Evolutionary conservation across 2,888 invertebrate species (phyloP).

Genomic region (Spodoptera exigua): DNA sequence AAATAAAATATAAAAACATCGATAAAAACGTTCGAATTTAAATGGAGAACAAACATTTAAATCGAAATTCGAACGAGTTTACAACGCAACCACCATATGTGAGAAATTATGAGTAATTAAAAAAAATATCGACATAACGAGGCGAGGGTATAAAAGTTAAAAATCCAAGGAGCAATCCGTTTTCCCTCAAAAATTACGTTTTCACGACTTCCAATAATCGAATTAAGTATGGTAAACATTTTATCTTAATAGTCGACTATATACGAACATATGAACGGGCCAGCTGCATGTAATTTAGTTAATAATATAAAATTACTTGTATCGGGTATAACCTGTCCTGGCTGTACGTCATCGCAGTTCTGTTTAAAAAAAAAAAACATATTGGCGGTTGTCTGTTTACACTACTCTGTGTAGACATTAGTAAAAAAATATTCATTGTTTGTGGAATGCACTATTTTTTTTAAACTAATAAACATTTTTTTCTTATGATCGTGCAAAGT

Average conservation of each 20-base stretch:
- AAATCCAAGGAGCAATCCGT: constrained; percentile 32
- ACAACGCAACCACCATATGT: constrained; percentile 21
- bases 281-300: constrained; percentile 82
- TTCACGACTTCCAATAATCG: constrained; percentile 76
- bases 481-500: too few species aligned
- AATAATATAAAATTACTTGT: constrained; percentile 82
- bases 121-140: constrained; percentile 47
- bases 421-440: constrained; percentile 16
- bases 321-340: constrained; percentile 72
- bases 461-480: too few species aligned
- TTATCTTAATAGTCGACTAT: constrained; percentile 75
- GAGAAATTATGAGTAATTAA: constrained; percentile 52
- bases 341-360: constrained; percentile 56
- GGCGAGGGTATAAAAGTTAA: constrained; percentile 36
- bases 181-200: constrained; percentile 55
- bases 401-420: constrained; percentile 36
- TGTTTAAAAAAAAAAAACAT: constrained; percentile 46
- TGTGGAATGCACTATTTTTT: background rate
- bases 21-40: constrained; percentile 43
- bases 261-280: constrained; percentile 63
- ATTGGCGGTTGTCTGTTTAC: constrained; percentile 46
- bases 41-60: constrained; percentile 47
- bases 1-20: constrained; percentile 16
- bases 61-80: constrained; percentile 50
- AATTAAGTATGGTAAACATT: constrained; percentile 85